These are phyloP conservation scores for Phaetusa simplex DNA, from an alignment of 2,113 vertebrate species.

Conservation along the genomic window DNA sequence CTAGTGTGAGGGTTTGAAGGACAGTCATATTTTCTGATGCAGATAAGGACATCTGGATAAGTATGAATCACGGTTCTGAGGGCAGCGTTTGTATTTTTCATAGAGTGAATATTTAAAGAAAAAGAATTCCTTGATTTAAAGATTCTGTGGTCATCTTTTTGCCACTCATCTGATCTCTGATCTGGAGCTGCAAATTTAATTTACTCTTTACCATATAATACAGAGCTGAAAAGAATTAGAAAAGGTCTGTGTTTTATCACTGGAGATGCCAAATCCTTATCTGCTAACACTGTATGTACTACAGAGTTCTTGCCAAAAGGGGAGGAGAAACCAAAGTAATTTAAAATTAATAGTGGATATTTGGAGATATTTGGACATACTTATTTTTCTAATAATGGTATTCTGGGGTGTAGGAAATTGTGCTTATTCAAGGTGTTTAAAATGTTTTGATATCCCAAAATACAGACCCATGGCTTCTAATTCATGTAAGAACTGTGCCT, in stretches of 20 bases:
- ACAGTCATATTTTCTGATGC: neutral
- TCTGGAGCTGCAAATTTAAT: constrained; percentile 17
- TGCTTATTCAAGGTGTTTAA: neutral
- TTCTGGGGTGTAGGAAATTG: neutral
- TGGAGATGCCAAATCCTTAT: neutral
- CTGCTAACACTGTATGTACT: neutral
- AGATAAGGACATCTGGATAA: neutral
- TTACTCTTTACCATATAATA: neutral
- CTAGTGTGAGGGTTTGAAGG: neutral
- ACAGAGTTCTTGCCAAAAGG: neutral
- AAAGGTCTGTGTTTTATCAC: neutral
- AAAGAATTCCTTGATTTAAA: neutral
- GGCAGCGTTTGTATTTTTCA: neutral
- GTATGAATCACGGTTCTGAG: neutral
- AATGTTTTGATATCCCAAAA: neutral
- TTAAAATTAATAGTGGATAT: neutral
- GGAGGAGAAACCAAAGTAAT: neutral
- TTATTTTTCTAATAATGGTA: neutral
- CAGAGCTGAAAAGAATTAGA: neutral
- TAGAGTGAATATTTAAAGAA: neutral
- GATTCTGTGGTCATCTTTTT: neutral
- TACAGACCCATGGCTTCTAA: rapidly evolving
- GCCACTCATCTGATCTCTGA: neutral
- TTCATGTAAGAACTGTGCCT: neutral
- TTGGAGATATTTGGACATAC: neutral